These are phyloP conservation scores for Ectobius pallidus DNA, from an alignment of 2,888 invertebrate genomes.

Conservation along the genomic window DNA sequence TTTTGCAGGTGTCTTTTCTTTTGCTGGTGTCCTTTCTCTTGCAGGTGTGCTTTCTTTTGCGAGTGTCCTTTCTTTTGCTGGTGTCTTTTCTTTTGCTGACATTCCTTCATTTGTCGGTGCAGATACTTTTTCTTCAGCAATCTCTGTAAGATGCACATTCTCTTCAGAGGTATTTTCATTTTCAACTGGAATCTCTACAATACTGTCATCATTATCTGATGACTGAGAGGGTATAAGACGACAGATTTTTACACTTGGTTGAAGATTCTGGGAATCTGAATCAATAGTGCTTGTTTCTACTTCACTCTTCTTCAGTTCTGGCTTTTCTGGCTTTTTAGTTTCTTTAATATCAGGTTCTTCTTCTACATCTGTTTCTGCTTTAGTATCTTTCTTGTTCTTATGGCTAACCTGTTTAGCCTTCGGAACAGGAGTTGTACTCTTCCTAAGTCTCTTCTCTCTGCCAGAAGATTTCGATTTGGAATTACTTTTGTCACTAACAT, in stretches of 20 bases:
- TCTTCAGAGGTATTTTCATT: background rate
- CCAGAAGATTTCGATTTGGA: background rate
- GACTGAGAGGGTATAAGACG: background rate
- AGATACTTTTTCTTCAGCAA: too few species aligned
- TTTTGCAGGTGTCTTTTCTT: background rate
- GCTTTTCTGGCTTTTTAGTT: background rate
- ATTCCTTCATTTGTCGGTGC: too few species aligned
- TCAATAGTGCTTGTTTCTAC: background rate
- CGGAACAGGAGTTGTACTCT: background rate
- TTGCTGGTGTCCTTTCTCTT: too few species aligned
- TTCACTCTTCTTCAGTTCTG: background rate
- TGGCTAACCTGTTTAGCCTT: background rate
- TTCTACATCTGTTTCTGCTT: background rate
- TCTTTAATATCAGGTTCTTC: background rate
- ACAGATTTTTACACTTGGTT: background rate
- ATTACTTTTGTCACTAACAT: background rate
- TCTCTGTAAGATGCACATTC: background rate
- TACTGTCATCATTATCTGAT: background rate
- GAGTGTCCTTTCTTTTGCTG: too few species aligned
- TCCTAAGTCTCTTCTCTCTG: conserved; percentile 5
- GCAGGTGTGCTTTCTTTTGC: too few species aligned
- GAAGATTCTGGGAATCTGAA: background rate
- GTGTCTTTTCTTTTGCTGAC: too few species aligned
- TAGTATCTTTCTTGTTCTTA: background rate
- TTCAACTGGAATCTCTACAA: background rate